phyloP scores from a whole-genome alignment of 2,797 vertebrate species.

The Mus caroli region DNA sequence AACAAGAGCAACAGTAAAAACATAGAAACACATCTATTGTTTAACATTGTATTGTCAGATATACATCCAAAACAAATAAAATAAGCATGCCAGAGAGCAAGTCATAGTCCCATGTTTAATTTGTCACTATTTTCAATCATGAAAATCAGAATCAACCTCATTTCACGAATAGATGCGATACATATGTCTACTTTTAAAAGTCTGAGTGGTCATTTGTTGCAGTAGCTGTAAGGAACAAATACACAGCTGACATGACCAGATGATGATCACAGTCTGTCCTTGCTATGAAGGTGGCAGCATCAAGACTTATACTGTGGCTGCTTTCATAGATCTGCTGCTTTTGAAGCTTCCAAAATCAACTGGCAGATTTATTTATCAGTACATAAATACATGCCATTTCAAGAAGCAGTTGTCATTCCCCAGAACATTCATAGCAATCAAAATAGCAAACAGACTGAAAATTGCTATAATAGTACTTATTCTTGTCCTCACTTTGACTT shows the following conservation, averaged over 20 bases:
- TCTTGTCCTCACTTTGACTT: slow-evolving; percentile 78
- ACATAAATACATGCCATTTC: slow-evolving; percentile 78
- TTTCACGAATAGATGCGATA: not conserved
- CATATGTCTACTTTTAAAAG: not conserved
- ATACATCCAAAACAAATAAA: not conserved
- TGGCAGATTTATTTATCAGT: slow-evolving; percentile 79
- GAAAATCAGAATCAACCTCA: not conserved
- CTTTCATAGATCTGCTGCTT: slow-evolving; percentile 13
- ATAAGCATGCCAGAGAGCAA: not conserved
- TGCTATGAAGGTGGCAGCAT: not conserved
- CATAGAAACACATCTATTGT: not conserved
- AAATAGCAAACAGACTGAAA: slow-evolving; percentile 83
- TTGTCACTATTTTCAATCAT: not conserved
- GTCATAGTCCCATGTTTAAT: not conserved
- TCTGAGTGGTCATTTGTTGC: not conserved
- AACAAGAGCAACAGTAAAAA: not conserved
- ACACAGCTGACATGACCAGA: not conserved
- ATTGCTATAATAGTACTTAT: slow-evolving; percentile 71
- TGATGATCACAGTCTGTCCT: not conserved
- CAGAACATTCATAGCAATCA: slow-evolving; percentile 77
- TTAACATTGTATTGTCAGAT: not conserved
- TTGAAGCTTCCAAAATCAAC: slow-evolving; percentile 52
- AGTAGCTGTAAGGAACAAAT: not conserved
- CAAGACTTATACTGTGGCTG: not conserved
- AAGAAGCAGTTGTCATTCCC: slow-evolving; percentile 73